A percentile compares a stretch with the other conserved stretches of the same genome.
Evolutionary conservation across 92 coral and sea anemone genomes (phyloP).

Genomic region (Porites evermanni): DNA sequence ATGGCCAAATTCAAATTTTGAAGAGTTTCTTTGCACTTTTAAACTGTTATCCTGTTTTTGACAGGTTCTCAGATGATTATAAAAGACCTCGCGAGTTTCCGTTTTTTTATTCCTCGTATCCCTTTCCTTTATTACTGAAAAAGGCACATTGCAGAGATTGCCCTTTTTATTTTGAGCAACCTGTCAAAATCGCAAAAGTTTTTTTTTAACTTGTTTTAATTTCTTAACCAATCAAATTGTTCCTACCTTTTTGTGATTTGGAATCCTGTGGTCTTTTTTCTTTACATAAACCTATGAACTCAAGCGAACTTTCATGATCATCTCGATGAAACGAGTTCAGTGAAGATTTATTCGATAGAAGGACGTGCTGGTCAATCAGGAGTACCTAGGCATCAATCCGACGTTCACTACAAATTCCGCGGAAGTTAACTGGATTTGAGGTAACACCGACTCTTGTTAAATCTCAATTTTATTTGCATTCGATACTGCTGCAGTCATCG

Average conservation of each 20-base stretch:
- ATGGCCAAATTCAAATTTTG: not conserved
- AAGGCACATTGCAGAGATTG: not conserved
- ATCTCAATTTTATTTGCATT: no score
- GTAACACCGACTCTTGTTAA: no score
- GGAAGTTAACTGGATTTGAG: no score
- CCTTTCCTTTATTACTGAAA: not conserved
- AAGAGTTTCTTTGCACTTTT: not conserved
- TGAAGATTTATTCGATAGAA: not conserved
- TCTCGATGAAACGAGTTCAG: not conserved
- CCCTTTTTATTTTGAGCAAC: not conserved
- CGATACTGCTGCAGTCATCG: no score
- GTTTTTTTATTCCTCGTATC: not conserved
- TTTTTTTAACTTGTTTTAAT: not conserved
- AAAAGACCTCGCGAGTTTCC: no score
- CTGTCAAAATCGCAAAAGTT: conserved; percentile 10
- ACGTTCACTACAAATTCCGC: no score
- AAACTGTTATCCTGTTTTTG: not conserved
- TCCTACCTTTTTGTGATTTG: not conserved
- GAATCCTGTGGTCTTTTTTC: not conserved
- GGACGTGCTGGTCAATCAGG: not conserved
- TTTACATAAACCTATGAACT: not conserved
- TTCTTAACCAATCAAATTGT: conserved; percentile 18
- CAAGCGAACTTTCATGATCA: no score
- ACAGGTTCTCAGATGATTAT: no score
- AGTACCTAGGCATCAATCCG: no score